Percentiles rank a stretch among this genome's conserved stretches.
Evolutionary conservation across 2,113 vertebrate genomes (phyloP).

Genomic region (Cheilinus undulatus): DNA sequence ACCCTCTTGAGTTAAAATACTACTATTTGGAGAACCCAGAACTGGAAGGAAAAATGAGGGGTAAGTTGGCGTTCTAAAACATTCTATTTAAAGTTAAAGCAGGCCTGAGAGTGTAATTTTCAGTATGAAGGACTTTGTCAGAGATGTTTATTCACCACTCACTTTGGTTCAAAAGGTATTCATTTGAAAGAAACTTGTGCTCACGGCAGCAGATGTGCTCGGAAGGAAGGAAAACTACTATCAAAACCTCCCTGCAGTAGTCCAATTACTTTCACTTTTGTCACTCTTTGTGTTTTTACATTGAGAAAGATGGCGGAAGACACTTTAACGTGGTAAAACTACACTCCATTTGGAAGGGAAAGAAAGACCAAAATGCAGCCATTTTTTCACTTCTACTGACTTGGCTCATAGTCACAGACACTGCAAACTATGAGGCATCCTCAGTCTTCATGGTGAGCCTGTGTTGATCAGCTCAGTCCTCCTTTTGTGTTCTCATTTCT

Average conservation of each 20-base stretch:
- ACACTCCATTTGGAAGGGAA: constrained; percentile 46
- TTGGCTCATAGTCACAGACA: constrained; percentile 50
- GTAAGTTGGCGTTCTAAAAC: neutral
- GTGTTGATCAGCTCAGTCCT: constrained; percentile 55
- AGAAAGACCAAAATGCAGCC: constrained; percentile 61
- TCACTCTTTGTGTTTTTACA: constrained; percentile 43
- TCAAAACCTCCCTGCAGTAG: constrained; percentile 45
- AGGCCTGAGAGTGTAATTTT: constrained; percentile 26
- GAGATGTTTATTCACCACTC: constrained; percentile 53
- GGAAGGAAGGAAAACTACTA: constrained; percentile 69
- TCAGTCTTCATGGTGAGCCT: constrained; percentile 47
- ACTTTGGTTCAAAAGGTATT: constrained; percentile 61
- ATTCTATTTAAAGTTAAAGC: constrained; percentile 4
- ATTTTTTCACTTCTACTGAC: constrained; percentile 51
- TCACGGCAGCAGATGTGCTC: constrained; percentile 67
- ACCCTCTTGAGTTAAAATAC: neutral
- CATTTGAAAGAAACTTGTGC: constrained; percentile 45
- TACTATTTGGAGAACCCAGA: neutral
- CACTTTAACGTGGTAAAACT: constrained; percentile 45
- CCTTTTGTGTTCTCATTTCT: constrained; percentile 48
- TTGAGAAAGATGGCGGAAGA: constrained; percentile 61
- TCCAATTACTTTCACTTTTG: constrained; percentile 58
- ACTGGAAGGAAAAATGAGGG: no score
- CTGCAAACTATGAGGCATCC: constrained; percentile 58
- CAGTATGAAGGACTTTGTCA: constrained; percentile 41